A percentile compares a stretch with the other conserved stretches of the same genome.
phyloP scores from a whole-genome alignment of 2,797 vertebrate genomes.

The Hybognathus amarus region DNA sequence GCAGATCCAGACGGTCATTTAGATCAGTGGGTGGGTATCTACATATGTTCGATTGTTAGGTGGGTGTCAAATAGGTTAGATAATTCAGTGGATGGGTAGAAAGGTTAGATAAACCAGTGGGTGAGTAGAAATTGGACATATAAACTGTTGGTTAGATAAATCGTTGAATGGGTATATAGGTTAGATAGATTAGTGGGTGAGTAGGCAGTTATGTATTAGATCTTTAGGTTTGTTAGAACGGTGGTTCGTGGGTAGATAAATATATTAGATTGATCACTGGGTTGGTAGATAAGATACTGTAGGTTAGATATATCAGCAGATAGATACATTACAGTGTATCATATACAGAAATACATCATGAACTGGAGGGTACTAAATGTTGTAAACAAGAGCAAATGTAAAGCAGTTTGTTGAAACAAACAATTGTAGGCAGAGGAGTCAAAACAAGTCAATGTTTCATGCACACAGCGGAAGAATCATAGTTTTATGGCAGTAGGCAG shows the following conservation, averaged over 20 bases:
- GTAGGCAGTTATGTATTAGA: not conserved
- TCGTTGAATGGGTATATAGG: not conserved
- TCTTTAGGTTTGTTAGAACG: not conserved
- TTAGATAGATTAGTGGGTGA: not conserved
- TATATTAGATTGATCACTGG: not conserved
- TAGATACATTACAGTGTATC: not conserved
- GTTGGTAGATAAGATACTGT: not conserved
- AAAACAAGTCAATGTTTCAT: conserved; percentile 47
- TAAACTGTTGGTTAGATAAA: not conserved
- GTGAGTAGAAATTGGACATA: not conserved
- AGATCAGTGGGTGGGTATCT: not conserved
- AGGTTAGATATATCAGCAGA: not conserved
- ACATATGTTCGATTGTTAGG: not conserved
- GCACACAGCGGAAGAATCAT: conserved; percentile 18
- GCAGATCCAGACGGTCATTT: too few species aligned
- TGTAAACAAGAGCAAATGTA: conserved; percentile 27
- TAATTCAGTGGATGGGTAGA: not conserved
- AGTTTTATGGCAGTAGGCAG: conserved; percentile 46
- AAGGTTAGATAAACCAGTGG: not conserved
- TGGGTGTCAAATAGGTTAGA: not conserved
- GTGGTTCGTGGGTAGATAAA: not conserved
- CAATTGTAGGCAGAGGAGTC: conserved; percentile 39
- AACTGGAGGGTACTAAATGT: conserved; percentile 11
- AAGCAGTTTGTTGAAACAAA: conserved; percentile 35
- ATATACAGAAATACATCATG: not conserved